Base-by-base conservation (phyloP, 2,888 invertebrate species). In the Steinernema hermaphroditum region DNA sequence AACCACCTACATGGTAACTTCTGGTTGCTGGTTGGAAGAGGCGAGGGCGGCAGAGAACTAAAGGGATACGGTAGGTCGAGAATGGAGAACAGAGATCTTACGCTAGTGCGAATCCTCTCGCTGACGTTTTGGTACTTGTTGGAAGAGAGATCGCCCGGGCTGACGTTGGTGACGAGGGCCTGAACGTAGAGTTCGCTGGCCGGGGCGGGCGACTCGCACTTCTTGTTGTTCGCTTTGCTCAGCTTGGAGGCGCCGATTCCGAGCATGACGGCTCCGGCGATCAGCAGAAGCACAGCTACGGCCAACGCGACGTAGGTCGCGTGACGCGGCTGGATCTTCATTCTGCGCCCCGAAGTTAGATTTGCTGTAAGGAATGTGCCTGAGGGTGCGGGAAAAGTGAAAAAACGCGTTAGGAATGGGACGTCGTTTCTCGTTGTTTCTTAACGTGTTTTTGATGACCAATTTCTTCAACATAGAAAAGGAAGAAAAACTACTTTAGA, bases 251-350 rank as follows among this genome's bases (percentile, higher is more conserved):
- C 71, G 29, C 75, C 75, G 41, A 75, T 72, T 49, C 75, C 75
- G 27, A 75, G 75, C 75, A 75, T 75, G 14, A 75, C 75, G 19
- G 71, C 68, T 49, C 75, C 75, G 19, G 74, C 75, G 41, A 75
- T 71, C 19, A 75, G 54, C 46, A 75, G 37, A 14, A 70, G 70
- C 2, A 72, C 43, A 14, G 70, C 70, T n/a, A 72, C 69, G 50
- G 72, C 46, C 19, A 74, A 32, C 37, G 62, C 70, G 44, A 70
- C 54, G 16, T 62, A 62, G 2, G 62, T 62, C 62, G 62, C 62
- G 62, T 62, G 62, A 62, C 62, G 62, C 62, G 62, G 62, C 62
- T 62, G 62, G 27, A 62, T 62, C 62, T 32, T 62, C 62, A 62
- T 62, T 29, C 62, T 46, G 46, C 46, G 46, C 46, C 62, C 62